phyloP scores from a whole-genome alignment of 2,113 vertebrate genomes.

The Butorides virescens region DNA sequence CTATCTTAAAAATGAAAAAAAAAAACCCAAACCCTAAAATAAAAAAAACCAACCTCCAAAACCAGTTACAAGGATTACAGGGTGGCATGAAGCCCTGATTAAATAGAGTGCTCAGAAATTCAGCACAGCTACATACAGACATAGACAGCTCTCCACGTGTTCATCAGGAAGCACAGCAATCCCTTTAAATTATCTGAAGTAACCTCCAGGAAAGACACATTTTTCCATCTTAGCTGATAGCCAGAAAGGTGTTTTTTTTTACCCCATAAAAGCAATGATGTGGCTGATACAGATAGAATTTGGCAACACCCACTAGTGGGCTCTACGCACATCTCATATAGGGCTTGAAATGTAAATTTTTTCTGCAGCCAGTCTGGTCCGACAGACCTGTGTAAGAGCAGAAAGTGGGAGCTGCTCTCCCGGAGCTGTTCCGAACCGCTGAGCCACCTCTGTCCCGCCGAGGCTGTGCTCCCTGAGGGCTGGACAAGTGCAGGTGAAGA shows the following conservation, averaged over 20 bases:
- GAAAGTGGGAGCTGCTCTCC: background rate
- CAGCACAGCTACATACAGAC: background rate
- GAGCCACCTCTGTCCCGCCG: fast-evolving
- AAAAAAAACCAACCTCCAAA: background rate
- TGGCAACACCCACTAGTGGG: background rate
- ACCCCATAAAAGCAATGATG: background rate
- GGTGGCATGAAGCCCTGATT: background rate
- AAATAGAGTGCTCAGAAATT: background rate
- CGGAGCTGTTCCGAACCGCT: background rate
- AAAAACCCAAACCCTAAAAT: no score
- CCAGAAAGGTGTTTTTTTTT: background rate
- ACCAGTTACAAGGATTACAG: background rate
- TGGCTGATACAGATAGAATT: background rate
- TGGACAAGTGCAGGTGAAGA: background rate
- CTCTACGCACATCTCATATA: background rate
- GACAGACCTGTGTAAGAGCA: fast-evolving
- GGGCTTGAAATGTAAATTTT: background rate
- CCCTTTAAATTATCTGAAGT: background rate
- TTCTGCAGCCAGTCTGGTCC: background rate
- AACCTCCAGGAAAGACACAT: background rate
- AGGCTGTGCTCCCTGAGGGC: background rate
- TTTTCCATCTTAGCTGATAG: background rate
- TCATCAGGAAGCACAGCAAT: background rate
- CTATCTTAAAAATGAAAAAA: no score
- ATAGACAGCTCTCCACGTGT: background rate